Percentiles rank a stretch among this genome's conserved stretches.
phyloP scores from a whole-genome alignment of 2,797 vertebrate genomes.

The Carcharodon carcharias region DNA sequence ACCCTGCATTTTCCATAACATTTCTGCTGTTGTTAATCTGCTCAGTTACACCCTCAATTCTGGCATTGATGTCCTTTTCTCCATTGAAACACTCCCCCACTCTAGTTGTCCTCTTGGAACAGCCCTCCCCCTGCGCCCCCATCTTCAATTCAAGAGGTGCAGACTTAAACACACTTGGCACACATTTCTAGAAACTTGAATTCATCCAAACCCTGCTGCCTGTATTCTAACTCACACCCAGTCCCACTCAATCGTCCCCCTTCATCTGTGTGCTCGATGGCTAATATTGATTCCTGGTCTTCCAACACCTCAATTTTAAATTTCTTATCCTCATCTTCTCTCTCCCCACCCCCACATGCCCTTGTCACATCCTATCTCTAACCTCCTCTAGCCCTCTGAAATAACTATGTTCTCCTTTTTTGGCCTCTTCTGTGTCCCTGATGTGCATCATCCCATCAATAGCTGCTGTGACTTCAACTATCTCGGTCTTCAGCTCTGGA shows the following conservation, averaged over 20 bases:
- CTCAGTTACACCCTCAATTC: not conserved
- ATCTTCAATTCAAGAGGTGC: not conserved
- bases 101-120: not conserved
- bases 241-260: not conserved
- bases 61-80: not conserved
- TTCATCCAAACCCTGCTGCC: not conserved
- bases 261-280: not conserved
- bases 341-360: not conserved
- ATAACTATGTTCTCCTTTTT: not conserved
- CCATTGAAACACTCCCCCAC: not conserved
- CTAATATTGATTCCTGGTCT: not conserved
- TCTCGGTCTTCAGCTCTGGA: not conserved
- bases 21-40: not conserved
- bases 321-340: not conserved
- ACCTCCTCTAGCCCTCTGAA: not conserved
- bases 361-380: not conserved
- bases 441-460: too few species aligned
- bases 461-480: not conserved
- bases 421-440: too few species aligned
- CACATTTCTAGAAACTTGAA: not conserved
- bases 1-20: not conserved
- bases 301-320: not conserved
- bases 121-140: not conserved
- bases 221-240: not conserved
- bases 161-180: not conserved